Conservation (phyloP, 2,113 vertebrate genomes). For the Tragelaphus buxtoni region DNA sequence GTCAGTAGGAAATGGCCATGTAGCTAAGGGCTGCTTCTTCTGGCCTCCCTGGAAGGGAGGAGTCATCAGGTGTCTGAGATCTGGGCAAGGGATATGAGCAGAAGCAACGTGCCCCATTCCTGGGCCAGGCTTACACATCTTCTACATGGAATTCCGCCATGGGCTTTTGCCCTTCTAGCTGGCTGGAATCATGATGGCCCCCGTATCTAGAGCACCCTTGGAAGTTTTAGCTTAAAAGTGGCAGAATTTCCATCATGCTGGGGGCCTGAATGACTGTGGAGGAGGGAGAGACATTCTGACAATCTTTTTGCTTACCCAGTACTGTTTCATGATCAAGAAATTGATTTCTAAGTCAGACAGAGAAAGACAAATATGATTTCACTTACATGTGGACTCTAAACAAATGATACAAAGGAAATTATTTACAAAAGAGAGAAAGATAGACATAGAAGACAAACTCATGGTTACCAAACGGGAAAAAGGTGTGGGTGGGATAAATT, state of each 20-base stretch:
- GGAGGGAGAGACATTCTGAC: neutral
- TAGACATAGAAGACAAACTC: neutral
- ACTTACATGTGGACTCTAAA: neutral
- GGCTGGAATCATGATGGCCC: neutral
- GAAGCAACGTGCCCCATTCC: neutral
- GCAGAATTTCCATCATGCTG: neutral
- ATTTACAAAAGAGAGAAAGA: neutral
- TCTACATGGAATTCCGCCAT: neutral
- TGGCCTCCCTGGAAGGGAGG: neutral
- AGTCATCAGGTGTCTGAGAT: neutral
- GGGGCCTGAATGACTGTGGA: neutral
- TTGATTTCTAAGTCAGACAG: neutral
- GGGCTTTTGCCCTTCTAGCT: neutral
- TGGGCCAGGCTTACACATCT: neutral
- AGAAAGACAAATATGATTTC: neutral
- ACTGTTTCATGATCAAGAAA: neutral
- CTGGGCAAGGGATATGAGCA: neutral
- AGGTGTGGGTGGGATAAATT: neutral
- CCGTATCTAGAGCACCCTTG: neutral
- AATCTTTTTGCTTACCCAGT: neutral
- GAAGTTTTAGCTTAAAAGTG: neutral
- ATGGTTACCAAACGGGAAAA: neutral
- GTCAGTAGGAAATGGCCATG: neutral
- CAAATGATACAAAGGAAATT: neutral
- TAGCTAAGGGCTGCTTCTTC: neutral